Evolutionary conservation across 37 sponge, comb jelly and placozoan species (phyloP), one percentile per base, ranked within the genome.

Genomic region (Amphimedon queenslandica): DNA sequence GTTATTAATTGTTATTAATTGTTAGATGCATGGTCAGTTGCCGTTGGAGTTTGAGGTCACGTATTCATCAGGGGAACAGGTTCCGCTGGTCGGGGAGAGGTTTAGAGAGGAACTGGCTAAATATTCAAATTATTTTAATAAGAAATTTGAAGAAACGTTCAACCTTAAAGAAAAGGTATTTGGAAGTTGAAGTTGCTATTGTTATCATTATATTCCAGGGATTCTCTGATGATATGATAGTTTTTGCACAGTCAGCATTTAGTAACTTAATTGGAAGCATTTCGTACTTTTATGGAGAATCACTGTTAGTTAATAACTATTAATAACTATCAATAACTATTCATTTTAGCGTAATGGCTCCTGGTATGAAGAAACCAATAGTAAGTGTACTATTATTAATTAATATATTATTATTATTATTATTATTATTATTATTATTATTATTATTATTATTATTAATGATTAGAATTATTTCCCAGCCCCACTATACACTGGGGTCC

Each of bases 221-320:
- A 6, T 99, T 87, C 57, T 58, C 51, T 43, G 78, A 85, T 1
- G 65, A 73, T 31, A 71, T 92, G 64, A 55, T 99, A 1, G 38
- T 56, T 3, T 96, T 94, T 80, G 99, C 94, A 8, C 83, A 84
- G 40, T 84, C 85, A 25, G 91, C 89, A 16, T 90, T 99, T 74
- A 99, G 99, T 53, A 95, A 93, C 68, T 79, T 95, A 32, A 72
- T 99, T 73, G 99, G 99, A 55, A 96, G 99, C 25, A 92, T 99
- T 34, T 93, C 96, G 6, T 99, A 95, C 71, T 99, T 99, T 71
- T 85, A 92, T 57, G 99, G 99, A 20, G 40, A 67, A 31, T 97
- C 98, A 37, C 82, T 53, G 90, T 86, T 72, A 35, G 80, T 51
- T n/a, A 31, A 32, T 5, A 24, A 25, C 11, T n/a, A 39, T 35